phyloP scores from a whole-genome alignment of 2,888 invertebrate genomes.

The Phytoseiulus persimilis region DNA sequence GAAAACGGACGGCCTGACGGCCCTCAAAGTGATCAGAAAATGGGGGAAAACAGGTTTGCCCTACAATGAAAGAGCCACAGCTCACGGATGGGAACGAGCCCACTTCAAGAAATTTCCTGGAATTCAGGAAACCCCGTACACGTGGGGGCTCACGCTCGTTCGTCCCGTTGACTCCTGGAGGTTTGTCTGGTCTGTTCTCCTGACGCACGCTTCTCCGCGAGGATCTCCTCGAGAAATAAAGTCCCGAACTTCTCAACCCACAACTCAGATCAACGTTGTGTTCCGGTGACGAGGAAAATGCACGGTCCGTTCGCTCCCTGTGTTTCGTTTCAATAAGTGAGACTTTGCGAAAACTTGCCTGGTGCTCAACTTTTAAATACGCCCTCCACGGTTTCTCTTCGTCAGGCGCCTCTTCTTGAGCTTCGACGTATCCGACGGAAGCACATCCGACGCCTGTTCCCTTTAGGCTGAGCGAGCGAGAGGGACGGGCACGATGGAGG shows the following conservation, averaged over 20 bases:
- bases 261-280: not conserved
- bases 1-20: too few species aligned
- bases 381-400: not conserved
- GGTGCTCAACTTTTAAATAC: not conserved
- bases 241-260: not conserved
- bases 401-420: not conserved
- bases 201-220: too few species aligned
- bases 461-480: not conserved
- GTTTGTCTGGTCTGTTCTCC: too few species aligned
- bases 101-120: too few species aligned
- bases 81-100: too few species aligned
- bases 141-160: too few species aligned
- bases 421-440: not conserved
- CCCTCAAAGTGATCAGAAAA: too few species aligned
- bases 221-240: not conserved
- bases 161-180: too few species aligned
- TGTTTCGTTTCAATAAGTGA: not conserved
- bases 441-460: not conserved
- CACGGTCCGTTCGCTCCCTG: not conserved
- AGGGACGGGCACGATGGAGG: not conserved
- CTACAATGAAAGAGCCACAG: too few species aligned
- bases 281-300: not conserved
- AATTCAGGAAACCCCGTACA: too few species aligned
- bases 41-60: too few species aligned
- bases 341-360: not conserved